Evolutionary conservation across 2,888 invertebrate genomes (phyloP).

Genomic region (Schizotus pectinicornis): DNA sequence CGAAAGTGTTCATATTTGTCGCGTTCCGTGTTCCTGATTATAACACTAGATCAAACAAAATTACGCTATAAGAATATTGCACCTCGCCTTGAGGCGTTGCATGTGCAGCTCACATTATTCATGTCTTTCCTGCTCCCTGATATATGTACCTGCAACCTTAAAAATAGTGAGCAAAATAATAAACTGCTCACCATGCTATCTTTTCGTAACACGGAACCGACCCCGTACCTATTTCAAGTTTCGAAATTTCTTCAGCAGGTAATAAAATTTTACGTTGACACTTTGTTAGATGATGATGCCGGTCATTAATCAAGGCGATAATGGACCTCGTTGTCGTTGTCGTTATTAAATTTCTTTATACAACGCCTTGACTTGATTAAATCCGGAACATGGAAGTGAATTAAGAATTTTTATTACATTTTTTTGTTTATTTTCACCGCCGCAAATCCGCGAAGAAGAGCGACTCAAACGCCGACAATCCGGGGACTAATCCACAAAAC

Average conservation of each 20-base stretch:
- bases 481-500: no score
- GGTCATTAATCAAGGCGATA: slow-evolving; percentile 26
- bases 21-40: slow-evolving; percentile 41
- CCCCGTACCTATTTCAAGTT: slow-evolving; percentile 34
- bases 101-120: slow-evolving; percentile 49
- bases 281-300: slow-evolving; percentile 12
- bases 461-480: no score
- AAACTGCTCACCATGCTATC: slow-evolving; percentile 43
- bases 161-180: slow-evolving; percentile 50
- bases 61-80: slow-evolving; percentile 49
- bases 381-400: slow-evolving; percentile 3
- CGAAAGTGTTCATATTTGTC: slow-evolving; percentile 2
- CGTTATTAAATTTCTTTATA: slow-evolving; percentile 24
- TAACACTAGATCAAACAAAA: slow-evolving; percentile 46
- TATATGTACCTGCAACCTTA: slow-evolving; percentile 43
- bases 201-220: slow-evolving; percentile 45
- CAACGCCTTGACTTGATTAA: slow-evolving; percentile 17
- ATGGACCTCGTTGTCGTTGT: slow-evolving; percentile 13
- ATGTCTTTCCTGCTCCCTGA: slow-evolving; percentile 27
- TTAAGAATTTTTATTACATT: no score
- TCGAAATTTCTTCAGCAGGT: slow-evolving; percentile 22
- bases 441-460: no score
- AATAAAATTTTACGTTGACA: slow-evolving; percentile 24
- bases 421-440: no score
- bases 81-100: slow-evolving; percentile 48